Evolutionary conservation across 2,888 invertebrate species (phyloP).

Genomic region (Seladonia tumulorum): DNA sequence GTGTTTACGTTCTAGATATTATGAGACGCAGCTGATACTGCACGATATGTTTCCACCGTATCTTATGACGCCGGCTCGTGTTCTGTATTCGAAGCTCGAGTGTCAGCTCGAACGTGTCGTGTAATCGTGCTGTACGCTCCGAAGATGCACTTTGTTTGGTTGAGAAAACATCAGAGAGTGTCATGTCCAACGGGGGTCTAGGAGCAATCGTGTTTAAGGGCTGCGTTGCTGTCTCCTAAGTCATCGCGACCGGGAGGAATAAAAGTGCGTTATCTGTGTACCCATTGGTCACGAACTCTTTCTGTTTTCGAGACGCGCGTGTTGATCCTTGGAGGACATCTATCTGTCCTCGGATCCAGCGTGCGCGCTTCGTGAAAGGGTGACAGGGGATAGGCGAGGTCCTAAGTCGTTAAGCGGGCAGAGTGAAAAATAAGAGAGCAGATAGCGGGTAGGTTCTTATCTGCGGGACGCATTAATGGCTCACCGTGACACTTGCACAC

Average conservation of each 20-base stretch:
- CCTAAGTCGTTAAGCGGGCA: conserved; percentile 39
- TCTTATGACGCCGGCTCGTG: neutral
- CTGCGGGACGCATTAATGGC: conserved; percentile 56
- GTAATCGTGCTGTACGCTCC: neutral
- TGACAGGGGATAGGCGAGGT: conserved; percentile 46
- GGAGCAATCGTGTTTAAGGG: neutral
- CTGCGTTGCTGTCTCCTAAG: neutral
- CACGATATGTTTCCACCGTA: neutral
- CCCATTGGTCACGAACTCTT: neutral
- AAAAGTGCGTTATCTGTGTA: neutral
- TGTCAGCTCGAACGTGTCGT: neutral
- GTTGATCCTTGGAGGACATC: neutral
- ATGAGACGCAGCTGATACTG: neutral
- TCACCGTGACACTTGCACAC: conserved; percentile 96
- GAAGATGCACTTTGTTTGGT: neutral
- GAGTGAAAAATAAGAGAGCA: conserved; percentile 61
- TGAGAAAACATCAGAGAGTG: neutral
- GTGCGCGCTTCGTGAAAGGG: neutral
- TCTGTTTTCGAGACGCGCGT: neutral
- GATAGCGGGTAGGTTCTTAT: conserved; percentile 47
- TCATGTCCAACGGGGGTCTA: neutral
- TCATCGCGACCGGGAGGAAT: neutral
- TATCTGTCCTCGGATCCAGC: conserved; percentile 15
- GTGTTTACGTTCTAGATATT: neutral
- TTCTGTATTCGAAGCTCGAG: neutral